Evolutionary conservation across 2,888 invertebrate species (phyloP).

Genomic region (Drosophila kuntzei): DNA sequence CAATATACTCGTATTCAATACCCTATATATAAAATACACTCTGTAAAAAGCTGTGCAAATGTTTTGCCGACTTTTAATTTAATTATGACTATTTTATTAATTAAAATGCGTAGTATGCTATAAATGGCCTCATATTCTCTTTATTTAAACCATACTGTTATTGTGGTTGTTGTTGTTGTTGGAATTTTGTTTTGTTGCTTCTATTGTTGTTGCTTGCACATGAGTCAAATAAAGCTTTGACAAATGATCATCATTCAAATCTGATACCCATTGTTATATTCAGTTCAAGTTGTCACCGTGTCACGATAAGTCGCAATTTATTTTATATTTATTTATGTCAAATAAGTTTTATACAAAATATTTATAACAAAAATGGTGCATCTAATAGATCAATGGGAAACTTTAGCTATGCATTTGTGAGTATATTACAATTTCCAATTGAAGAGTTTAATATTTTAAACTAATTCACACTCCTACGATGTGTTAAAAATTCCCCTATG

Average conservation of each 20-base stretch:
- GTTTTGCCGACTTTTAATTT: slow-evolving; percentile 60
- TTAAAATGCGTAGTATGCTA: slow-evolving; percentile 62
- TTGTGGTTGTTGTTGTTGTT: neutral
- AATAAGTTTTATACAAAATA: neutral
- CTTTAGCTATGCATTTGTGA: slow-evolving; percentile 67
- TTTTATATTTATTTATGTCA: slow-evolving; percentile 5
- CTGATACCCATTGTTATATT: slow-evolving; percentile 27
- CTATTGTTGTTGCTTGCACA: slow-evolving; percentile 9
- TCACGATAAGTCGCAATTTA: slow-evolving; percentile 42
- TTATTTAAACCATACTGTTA: neutral
- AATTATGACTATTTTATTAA: slow-evolving; percentile 74
- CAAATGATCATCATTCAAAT: slow-evolving; percentile 35
- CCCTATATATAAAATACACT: slow-evolving; percentile 3
- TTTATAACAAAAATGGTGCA: slow-evolving; percentile 50
- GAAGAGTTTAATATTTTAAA: neutral
- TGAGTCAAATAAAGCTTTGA: slow-evolving; percentile 26
- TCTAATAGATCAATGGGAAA: slow-evolving; percentile 70
- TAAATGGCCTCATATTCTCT: slow-evolving; percentile 33
- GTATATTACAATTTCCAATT: slow-evolving; percentile 10
- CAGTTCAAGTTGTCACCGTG: slow-evolving; percentile 48
- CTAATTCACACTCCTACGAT: neutral
- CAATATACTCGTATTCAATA: neutral
- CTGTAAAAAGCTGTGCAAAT: slow-evolving; percentile 13
- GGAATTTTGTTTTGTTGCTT: slow-evolving; percentile 18
- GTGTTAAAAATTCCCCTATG: too few species aligned